Base-by-base conservation (phyloP, 1,140 invertebrate species). In the Drosophila carrolli region DNA sequence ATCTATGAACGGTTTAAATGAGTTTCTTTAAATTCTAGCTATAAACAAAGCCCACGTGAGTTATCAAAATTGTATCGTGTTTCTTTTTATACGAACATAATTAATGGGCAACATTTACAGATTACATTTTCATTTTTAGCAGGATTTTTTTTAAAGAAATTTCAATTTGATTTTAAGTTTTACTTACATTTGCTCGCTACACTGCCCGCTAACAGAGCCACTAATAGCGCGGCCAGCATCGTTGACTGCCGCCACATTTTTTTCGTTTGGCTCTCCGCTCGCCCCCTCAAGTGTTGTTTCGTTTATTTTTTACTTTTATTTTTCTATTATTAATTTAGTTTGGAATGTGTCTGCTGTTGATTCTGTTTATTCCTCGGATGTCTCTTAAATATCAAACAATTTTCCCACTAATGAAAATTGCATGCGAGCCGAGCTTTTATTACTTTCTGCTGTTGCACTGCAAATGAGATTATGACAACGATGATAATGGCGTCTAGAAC, bases 171-270 rank as follows among this genome's bases (percentile, higher is more conserved):
- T 23, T 4, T 23, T 23, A 4, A 23, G 4, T 23, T 19, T n/a
- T 1, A 54, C 91, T 92, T 82, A 92, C 91, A 66, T 73, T 61
- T 61, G 72, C 78, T 81, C 54, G 72, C 77, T 78, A 81, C 56
- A 57, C 75, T 77, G 76, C 85, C 75, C 68, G 92, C 65, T 66
- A 83, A 59, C 58, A 81, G 83, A 70, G 82, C 80, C 48, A 91
- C 40, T 53, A 92, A 60, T 77, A 92, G 65, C 88, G 91, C 88
- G 91, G 91, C 83, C 83, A 92, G 86, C 85, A 86, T 89, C 63
- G 73, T 85, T 77, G 76, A 79, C 78, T 82, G 91, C 83, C 91
- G 91, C 76, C 91, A 62, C 91, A 92, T 92, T 75, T 82, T 85
- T 13, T 46, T 62, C 44, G 62, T 66, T 78, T 61, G 43, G 61